These are phyloP conservation scores for Phoronis australis DNA, from an alignment of 2,888 invertebrate genomes.

Conservation along the genomic window DNA sequence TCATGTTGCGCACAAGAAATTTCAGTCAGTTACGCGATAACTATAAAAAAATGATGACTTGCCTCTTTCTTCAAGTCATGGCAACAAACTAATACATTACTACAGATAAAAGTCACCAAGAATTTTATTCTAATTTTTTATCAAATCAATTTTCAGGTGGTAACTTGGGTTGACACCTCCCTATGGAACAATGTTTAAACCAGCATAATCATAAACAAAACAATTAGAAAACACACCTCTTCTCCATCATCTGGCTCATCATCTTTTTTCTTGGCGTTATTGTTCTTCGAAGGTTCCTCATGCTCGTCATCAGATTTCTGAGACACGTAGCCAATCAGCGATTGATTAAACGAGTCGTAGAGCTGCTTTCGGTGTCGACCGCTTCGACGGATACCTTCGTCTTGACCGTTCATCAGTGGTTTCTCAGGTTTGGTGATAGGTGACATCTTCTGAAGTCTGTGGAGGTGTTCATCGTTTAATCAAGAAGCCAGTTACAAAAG, in stretches of 20 bases:
- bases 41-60: not conserved
- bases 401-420: conserved; percentile 6
- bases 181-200: not conserved
- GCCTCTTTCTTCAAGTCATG: too few species aligned
- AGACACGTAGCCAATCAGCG: conserved; percentile 16
- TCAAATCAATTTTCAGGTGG: too few species aligned
- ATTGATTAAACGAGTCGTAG: conserved; percentile 37
- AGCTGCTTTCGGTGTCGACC: conserved; percentile 27
- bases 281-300: conserved; percentile 10
- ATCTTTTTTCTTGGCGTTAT: conserved; percentile 12
- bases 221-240: not conserved
- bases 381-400: conserved; percentile 26
- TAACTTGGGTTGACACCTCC: too few species aligned
- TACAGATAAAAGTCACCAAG: too few species aligned
- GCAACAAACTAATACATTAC: too few species aligned
- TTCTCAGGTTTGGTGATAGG: not conserved
- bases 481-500: not conserved
- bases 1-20: too few species aligned
- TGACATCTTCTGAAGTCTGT: not conserved
- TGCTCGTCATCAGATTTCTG: conserved; percentile 8
- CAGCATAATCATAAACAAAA: not conserved
- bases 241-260: conserved; percentile 3
- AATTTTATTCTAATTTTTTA: too few species aligned
- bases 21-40: too few species aligned
- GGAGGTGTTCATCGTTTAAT: not conserved